Base-by-base conservation (phyloP, 2,888 invertebrate genomes). In the Microctonus aethiopoides region DNA sequence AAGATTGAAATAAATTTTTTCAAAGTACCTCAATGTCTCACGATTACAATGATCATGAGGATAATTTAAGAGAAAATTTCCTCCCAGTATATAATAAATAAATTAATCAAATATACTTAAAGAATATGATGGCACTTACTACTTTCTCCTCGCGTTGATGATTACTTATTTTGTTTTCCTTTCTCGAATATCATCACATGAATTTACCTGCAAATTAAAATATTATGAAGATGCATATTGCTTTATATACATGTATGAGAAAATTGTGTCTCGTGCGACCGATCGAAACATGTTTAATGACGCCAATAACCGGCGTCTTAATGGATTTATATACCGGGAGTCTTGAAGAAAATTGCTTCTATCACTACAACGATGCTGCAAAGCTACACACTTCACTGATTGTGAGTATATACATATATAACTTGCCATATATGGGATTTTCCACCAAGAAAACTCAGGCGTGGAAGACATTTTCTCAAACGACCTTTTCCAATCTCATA, bases 401-500 rank as follows among this genome's bases (percentile, higher is more conserved):
- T n/a, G n/a, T n/a, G 29, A 29, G 22, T 34, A 24, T 29, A 54
- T 26, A 62, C 24, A 22, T 34, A 62, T 46, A 39, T n/a, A n/a
- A n/a, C n/a, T n/a, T n/a, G n/a, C n/a, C n/a, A n/a, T n/a, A n/a
- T n/a, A n/a, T n/a, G 16, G 16, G 13, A 1, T 20, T 10, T 60
- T 60, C 46, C 16, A 34, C 16, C 34, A 20, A 46, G 46, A 16
- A 57, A 57, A n/a, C 39, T n/a, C 62, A 26, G 29, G 39, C n/a
- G n/a, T 46, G 13, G 26, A 62, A 46, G 68, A 57, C 62, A 68
- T 39, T 62, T 62, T 41, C 62, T 22, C 39, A 57, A 64, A 64
- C 64, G 69, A 64, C 69, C 57, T 69, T 69, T 69, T 69, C 64
- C 69, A 69, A 69, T 64, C 69, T 69, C 69, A 69, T 69, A 69